Base-by-base conservation (phyloP, 2,113 vertebrate genomes). In the Terrapene triunguis region DNA sequence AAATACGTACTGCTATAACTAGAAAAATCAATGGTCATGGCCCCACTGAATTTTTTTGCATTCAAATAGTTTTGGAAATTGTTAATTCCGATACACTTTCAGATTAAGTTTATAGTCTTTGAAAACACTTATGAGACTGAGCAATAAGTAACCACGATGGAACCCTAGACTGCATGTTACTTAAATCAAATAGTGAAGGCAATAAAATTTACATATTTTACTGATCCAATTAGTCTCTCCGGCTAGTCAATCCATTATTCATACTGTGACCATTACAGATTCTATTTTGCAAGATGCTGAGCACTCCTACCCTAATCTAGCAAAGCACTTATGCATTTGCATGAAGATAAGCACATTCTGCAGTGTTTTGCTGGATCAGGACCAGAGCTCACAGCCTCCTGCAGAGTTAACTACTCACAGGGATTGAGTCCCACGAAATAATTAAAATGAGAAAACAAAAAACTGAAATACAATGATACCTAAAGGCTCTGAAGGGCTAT, bases 401-500 rank as follows among this genome's bases (percentile, higher is more conserved):
- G 72, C 88, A 84, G 44, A 90, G 81, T 32, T 0, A 0, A 80
- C 80, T 0, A 0, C 27, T 47, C 86, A 51, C 85, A 38, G 81
- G 55, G 82, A 25, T 76, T 82, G 86, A 93, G 80, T 78, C 87
- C 81, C 44, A 79, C 72, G 93, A 38, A 79, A 84, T 42, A 72
- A 85, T 72, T 92, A 88, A 91, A 90, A 96, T 94, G 93, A 90
- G 59, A 85, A 96, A 96, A 95, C 57, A 89, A 93, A 93, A 24
- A 65, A 74, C 19, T 92, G 85, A 97, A 95, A 86, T 85, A 96
- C 21, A 83, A 94, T 94, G 95, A 85, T 65, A 65, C 53, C 82
- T 35, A 65, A 95, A 48, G 81, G 65, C 89, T 95, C 88, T 72
- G 95, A 97, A 87, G 44, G 17, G 87, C 51, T 82, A 88, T 84